Conservation (phyloP, 2,113 vertebrate species). For the Anseranas semipalmata region DNA sequence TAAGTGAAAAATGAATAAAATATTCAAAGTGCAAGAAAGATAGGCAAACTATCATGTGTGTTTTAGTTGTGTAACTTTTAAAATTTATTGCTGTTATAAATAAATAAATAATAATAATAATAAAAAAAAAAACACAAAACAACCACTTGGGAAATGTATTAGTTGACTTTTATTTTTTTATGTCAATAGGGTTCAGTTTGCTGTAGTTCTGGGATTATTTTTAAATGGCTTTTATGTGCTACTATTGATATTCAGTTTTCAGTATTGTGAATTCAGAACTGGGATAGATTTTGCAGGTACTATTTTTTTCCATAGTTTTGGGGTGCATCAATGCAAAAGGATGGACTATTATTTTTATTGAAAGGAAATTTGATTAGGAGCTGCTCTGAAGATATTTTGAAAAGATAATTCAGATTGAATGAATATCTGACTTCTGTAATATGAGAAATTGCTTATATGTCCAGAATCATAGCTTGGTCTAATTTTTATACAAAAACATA, state of each 20-base stretch:
- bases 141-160: neutral
- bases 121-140: neutral
- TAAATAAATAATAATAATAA: too few relatives aligned
- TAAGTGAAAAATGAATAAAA: neutral
- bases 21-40: neutral
- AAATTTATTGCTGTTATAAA: neutral
- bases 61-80: neutral
- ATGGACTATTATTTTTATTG: neutral
- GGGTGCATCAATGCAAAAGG: neutral
- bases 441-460: neutral
- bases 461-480: neutral
- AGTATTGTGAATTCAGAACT: fast-evolving
- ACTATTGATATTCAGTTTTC: neutral
- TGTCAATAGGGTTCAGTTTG: neutral
- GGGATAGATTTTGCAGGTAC: neutral
- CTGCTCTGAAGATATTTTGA: neutral
- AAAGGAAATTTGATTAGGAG: neutral
- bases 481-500: neutral
- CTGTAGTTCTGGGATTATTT: neutral
- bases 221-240: neutral
- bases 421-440: neutral
- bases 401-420: neutral
- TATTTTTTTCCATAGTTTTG: neutral
- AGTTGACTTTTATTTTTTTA: neutral
- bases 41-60: neutral